Evolutionary conservation across 1,140 invertebrate species (phyloP).

Genomic region (Diachasmimorpha longicaudata): DNA sequence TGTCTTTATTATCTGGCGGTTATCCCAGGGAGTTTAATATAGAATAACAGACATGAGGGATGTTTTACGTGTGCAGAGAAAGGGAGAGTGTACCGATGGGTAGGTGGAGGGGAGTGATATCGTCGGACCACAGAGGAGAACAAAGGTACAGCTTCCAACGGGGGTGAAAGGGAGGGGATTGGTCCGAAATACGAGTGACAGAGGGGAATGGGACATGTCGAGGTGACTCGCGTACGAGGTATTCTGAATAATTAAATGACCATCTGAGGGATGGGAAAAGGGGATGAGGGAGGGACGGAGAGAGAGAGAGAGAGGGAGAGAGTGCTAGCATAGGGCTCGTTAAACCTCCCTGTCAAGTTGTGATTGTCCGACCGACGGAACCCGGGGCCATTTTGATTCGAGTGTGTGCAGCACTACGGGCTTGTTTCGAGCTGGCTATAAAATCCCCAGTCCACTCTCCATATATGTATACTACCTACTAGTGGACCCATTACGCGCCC

Average conservation of each 20-base stretch:
- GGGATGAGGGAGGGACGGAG: constrained; percentile 26
- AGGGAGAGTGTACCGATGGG: constrained; percentile 11
- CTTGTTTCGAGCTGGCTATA: constrained; percentile 53
- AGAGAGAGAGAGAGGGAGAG: constrained; percentile 24
- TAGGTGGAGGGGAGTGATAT: constrained; percentile 34
- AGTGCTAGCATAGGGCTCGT: constrained; percentile 58
- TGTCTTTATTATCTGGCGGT: constrained; percentile 57
- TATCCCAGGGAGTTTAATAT: constrained; percentile 54
- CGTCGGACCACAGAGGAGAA: constrained; percentile 16
- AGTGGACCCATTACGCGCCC: constrained; percentile 24
- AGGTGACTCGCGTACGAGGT: constrained; percentile 44
- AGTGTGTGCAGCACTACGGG: constrained; percentile 30
- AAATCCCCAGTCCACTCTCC: constrained; percentile 38
- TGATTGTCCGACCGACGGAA: constrained; percentile 53
- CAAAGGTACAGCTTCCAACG: too few species aligned
- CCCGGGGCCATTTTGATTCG: constrained; percentile 28
- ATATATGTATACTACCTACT: background rate
- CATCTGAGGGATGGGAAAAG: constrained; percentile 45
- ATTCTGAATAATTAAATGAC: constrained; percentile 65
- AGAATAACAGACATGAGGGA: constrained; percentile 44
- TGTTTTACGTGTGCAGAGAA: constrained; percentile 37
- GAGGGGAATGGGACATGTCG: background rate
- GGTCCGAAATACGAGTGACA: constrained; percentile 12
- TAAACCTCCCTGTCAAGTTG: constrained; percentile 62
- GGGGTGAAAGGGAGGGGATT: constrained; percentile 19